Evolutionary conservation across 2,888 invertebrate genomes (phyloP), one percentile per base, ranked within the genome.

Genomic region (Stenoptilia bipunctidactyla): DNA sequence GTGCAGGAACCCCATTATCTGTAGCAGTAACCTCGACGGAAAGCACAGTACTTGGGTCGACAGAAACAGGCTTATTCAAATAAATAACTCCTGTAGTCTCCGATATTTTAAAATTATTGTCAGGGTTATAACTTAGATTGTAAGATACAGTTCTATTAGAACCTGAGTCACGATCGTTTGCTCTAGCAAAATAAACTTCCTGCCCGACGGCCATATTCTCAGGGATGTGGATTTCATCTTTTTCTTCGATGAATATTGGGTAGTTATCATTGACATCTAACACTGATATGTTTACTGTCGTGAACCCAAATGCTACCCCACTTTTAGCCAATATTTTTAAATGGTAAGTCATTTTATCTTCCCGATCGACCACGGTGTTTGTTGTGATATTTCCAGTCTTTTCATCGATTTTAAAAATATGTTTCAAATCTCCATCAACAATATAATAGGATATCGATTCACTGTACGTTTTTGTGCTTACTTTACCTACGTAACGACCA

Each of bases 201-300:
- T 96, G 94, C 0, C 97, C 97, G 27, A 97, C 94, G 13, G 97
- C 96, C 52, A 93, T 92, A 66, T 96, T 94, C 82, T 97, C 97
- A 12, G 90, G 87, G 42, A 97, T 85, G 45, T 86, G 85, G 36
- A 94, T 89, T 66, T 92, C 91, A 60, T 94, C 93, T 56, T 89
- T 90, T 47, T 91, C 92, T 56, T 89, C 88, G 14, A 90, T 86
- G 67, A 96, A 96, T 46, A 88, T 84, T 2, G 98, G 98, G 41
- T 91, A 88, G 66, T 97, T 96, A 69, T 98, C 97, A 71, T 98
- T 98, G 2, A 94, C 85, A 74, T 98, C 97, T 33, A 90, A 71
- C 3, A 98, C 86, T 1, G 89, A 90, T 49, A 98, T 88, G 58
- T 92, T 92, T 0, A 95, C 96, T 25, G 82, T 86, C 4, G 92